phyloP scores from a whole-genome alignment of 2,113 vertebrate genomes.

The Himantopus leucocephalus region DNA sequence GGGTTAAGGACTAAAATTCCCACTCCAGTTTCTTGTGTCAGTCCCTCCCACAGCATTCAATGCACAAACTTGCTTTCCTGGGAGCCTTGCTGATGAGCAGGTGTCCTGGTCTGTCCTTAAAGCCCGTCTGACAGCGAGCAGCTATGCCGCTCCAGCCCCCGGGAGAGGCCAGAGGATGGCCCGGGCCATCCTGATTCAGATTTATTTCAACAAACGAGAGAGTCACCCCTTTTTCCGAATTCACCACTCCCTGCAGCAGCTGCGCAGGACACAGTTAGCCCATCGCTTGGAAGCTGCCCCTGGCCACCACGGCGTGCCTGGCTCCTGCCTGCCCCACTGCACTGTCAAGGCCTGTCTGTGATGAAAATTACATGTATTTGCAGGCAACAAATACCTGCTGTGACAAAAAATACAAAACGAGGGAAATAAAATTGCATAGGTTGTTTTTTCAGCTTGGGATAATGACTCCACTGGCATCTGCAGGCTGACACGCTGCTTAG shows the following conservation, averaged over 20 bases:
- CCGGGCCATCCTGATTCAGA: neutral
- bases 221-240: neutral
- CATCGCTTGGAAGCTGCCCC: accelerated
- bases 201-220: neutral
- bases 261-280: neutral
- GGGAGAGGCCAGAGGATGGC: neutral
- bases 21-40: neutral
- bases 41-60: accelerated
- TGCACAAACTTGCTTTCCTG: neutral
- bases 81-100: neutral
- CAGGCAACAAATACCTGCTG: neutral
- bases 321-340: neutral
- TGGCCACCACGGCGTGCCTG: neutral
- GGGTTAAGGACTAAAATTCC: neutral
- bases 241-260: neutral
- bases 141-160: neutral
- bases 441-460: constrained; percentile 25
- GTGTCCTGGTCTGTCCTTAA: neutral
- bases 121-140: neutral
- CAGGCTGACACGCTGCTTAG: neutral
- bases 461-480: constrained; percentile 14
- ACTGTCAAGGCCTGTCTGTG: neutral
- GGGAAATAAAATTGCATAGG: constrained; percentile 11
- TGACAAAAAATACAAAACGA: neutral
- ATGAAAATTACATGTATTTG: accelerated